Conservation (phyloP, 2,888 invertebrate genomes). For the Cordylochernes scorpioides region DNA sequence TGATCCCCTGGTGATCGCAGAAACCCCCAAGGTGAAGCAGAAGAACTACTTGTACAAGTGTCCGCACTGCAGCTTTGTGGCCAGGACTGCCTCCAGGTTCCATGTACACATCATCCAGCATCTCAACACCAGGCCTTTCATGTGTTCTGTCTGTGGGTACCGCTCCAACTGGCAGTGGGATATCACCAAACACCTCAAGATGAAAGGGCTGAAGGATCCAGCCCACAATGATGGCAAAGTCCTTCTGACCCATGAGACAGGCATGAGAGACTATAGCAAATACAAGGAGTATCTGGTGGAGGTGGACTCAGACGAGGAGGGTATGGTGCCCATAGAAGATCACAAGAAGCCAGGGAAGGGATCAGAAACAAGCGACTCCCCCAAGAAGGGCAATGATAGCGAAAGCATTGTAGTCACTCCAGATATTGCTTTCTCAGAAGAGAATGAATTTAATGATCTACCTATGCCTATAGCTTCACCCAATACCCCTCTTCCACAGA, state of each 20-base stretch:
- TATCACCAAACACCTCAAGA: conserved; percentile 74
- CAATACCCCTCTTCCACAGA: not conserved
- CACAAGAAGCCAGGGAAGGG: not conserved
- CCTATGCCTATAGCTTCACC: too few relatives aligned
- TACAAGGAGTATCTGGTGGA: conserved; percentile 44
- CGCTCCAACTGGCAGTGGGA: conserved; percentile 93
- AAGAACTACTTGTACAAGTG: conserved; percentile 71
- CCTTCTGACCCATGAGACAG: conserved; percentile 63
- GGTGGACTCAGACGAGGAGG: conserved; percentile 1
- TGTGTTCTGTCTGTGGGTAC: conserved; percentile 75
- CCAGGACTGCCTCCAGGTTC: conserved; percentile 67
- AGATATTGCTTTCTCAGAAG: conserved; percentile 7
- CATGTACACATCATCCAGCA: conserved; percentile 82
- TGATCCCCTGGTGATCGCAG: not conserved
- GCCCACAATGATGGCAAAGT: conserved; percentile 42
- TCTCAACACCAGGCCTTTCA: conserved; percentile 66
- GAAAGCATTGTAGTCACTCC: conserved; percentile 13
- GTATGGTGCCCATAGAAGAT: conserved; percentile 2
- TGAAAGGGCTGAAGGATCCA: conserved; percentile 50
- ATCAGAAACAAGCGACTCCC: not conserved
- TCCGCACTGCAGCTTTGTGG: conserved; percentile 73
- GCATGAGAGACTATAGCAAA: conserved; percentile 65
- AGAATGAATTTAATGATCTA: conserved; percentile 1
- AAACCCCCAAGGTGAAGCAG: not conserved
- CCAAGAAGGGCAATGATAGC: conserved; percentile 6